Percentiles rank a stretch among this genome's conserved stretches.
These are phyloP conservation scores for Ormyrus nitidulus DNA, from an alignment of 2,888 invertebrate species.

Conservation along the genomic window DNA sequence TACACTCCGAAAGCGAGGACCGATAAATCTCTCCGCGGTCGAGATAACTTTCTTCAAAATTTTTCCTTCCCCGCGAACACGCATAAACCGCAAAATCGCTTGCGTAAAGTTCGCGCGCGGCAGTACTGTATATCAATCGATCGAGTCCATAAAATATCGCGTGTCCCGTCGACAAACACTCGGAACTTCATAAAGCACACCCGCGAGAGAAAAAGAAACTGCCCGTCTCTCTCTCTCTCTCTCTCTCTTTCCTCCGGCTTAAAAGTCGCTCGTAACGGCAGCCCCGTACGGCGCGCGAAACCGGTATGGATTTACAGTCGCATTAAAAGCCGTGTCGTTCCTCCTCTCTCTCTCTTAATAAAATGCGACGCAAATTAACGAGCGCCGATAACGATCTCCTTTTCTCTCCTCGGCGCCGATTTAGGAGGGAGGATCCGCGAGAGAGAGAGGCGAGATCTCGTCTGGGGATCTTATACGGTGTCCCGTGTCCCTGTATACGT, in stretches of 20 bases:
- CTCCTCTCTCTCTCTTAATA: constrained; percentile 41
- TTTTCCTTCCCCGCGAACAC: constrained; percentile 23
- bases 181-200: constrained; percentile 24
- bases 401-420: constrained; percentile 19
- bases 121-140: neutral
- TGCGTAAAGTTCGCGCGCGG: neutral
- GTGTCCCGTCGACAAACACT: neutral
- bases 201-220: neutral
- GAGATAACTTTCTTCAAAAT: neutral
- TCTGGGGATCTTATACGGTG: constrained; percentile 1
- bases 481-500: too few relatives aligned
- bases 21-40: neutral
- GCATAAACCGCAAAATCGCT: constrained; percentile 14
- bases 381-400: constrained; percentile 46
- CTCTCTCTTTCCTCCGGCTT: too few relatives aligned
- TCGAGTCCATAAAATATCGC: constrained; percentile 20
- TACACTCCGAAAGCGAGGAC: too few relatives aligned
- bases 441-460: constrained; percentile 12
- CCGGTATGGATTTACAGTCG: constrained; percentile 56
- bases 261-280: neutral
- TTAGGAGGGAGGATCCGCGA: constrained; percentile 12
- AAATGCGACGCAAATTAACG: constrained; percentile 52
- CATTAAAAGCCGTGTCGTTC: constrained; percentile 34
- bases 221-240: too few relatives aligned
- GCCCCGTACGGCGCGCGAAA: constrained; percentile 10